Evolutionary conservation across 2,888 invertebrate species (phyloP).

Genomic region (Phengaris arion): DNA sequence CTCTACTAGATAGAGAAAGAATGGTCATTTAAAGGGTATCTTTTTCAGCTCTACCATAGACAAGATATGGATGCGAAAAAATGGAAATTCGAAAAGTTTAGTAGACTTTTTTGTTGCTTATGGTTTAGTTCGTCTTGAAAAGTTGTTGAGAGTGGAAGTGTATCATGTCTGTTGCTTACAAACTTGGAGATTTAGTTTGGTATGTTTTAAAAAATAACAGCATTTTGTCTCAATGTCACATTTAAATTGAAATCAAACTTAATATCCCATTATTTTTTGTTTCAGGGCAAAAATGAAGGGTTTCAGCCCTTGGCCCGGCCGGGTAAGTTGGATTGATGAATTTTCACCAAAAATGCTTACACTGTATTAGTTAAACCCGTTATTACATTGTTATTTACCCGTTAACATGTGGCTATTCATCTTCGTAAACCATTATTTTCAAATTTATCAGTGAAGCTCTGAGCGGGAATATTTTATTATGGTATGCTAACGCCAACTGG

Average conservation of each 20-base stretch:
- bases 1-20: too few relatives aligned
- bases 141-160: conserved; percentile 52
- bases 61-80: conserved; percentile 44
- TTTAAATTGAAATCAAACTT: background rate
- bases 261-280: conserved; percentile 51
- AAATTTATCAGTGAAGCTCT: background rate
- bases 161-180: conserved; percentile 67
- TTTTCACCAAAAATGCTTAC: conserved; percentile 35
- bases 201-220: conserved; percentile 53
- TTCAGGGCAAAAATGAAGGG: conserved; percentile 99
- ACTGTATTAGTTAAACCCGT: conserved; percentile 6
- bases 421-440: background rate
- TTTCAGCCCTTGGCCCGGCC: conserved; percentile 97
- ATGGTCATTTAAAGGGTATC: background rate
- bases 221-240: conserved; percentile 33
- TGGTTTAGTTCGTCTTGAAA: conserved; percentile 73
- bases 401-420: conserved; percentile 23
- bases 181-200: conserved; percentile 79
- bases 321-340: conserved; percentile 85
- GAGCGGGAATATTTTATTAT: conserved; percentile 38
- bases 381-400: background rate
- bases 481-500: conserved; percentile 18
- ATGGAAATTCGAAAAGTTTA: conserved; percentile 40
- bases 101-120: conserved; percentile 44
- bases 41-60: conserved; percentile 47